Evolutionary conservation across 2,797 vertebrate species (phyloP), one percentile per base, ranked within the genome.

Genomic region (Spinus pinus): DNA sequence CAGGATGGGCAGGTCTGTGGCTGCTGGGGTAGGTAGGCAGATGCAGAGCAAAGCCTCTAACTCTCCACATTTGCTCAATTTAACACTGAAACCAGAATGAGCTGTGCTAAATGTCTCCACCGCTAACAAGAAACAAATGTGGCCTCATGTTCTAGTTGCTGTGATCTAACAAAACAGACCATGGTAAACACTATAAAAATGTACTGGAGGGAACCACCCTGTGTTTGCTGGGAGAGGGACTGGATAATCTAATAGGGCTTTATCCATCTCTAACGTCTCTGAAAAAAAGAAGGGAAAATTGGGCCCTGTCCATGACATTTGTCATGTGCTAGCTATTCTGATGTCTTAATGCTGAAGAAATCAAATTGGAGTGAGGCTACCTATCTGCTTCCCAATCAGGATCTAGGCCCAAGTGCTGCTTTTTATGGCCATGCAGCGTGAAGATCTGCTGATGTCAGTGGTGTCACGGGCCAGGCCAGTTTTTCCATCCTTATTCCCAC

Each of bases 111-210:
- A 89, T 42, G 91, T 95, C 96, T 95, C 82, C 94, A 24, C 65
- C 0, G 0, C 84, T 95, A 96, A 96, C 94, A 96, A 96, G 96
- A 96, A 97, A 94, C 92, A 94, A 97, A 96, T 95, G 95, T 93
- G 94, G 92, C 87, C 91, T 93, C 95, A 57, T 93, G 89, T 94
- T 95, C 95, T 13, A 96, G 95, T 96, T 97, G 95, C 96, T 94
- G 96, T 96, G 96, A 96, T 96, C 95, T 95, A 96, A 94, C 92
- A 96, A 96, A 97, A 97, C 96, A 96, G 95, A 96, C 94, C 92
- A 72, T 92, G 92, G 94, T 96, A 95, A 97, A 97, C 96, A 97
- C 95, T 92, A 90, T 93, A 96, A 97, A 96, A 97, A 96, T 94
- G 95, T 96, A 94, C 96, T 96, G 94, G 65, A 96, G 92, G 92